Conservation (phyloP, 1,140 invertebrate genomes). For the Cherax quadricarinatus region DNA sequence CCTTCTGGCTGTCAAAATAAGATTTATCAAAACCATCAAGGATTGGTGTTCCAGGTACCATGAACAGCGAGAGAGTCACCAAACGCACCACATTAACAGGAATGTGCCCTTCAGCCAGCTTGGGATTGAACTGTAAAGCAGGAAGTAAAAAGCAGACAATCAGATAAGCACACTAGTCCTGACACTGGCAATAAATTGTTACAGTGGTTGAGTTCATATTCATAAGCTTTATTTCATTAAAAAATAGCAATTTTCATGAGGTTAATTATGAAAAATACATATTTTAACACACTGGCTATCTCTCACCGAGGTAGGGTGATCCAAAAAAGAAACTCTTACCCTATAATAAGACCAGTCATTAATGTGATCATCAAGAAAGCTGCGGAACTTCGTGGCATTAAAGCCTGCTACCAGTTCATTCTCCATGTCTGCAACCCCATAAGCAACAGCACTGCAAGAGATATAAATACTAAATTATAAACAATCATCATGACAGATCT, state of each 20-base stretch:
- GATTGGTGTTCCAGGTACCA: slow-evolving; percentile 55
- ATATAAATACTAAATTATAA: neutral
- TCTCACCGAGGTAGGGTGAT: too few relatives aligned
- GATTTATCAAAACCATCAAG: slow-evolving; percentile 31
- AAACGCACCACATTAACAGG: neutral
- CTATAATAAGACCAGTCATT: slow-evolving; percentile 50
- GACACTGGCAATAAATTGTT: too few relatives aligned
- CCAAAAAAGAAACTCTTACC: neutral
- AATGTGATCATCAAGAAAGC: slow-evolving; percentile 44
- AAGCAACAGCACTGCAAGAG: slow-evolving; percentile 34
- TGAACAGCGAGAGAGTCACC: slow-evolving; percentile 50
- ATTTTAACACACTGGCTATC: too few relatives aligned
- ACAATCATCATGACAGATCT: neutral
- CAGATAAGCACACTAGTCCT: too few relatives aligned
- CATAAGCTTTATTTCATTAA: too few relatives aligned
- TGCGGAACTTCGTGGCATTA: neutral
- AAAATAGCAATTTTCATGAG: too few relatives aligned
- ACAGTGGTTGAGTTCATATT: too few relatives aligned
- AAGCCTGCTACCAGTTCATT: slow-evolving; percentile 19
- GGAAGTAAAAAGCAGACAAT: neutral
- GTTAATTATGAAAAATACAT: too few relatives aligned
- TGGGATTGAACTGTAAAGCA: slow-evolving; percentile 57
- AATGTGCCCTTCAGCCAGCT: slow-evolving; percentile 9
- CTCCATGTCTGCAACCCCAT: slow-evolving; percentile 25
- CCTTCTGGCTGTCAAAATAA: slow-evolving; percentile 25